phyloP scores from a whole-genome alignment of 2,888 invertebrate species.

The Conops quadrifasciatus region DNA sequence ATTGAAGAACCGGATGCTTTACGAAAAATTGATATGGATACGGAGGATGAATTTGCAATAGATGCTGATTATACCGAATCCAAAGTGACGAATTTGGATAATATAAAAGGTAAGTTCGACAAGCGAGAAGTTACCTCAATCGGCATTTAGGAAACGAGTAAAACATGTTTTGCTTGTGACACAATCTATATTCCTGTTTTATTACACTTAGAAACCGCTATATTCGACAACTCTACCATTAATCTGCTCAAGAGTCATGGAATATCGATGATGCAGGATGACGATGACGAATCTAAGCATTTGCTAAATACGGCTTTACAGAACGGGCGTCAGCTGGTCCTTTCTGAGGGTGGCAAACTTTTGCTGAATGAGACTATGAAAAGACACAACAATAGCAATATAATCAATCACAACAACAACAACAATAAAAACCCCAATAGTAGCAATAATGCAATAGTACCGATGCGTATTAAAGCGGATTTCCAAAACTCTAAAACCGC shows the following conservation, averaged over 20 bases:
- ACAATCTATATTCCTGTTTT: not conserved
- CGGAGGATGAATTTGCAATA: conserved; percentile 46
- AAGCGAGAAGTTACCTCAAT: too few species aligned
- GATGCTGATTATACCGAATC: conserved; percentile 43
- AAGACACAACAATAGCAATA: conserved; percentile 41
- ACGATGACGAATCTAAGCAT: conserved; percentile 75
- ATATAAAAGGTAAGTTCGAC: conserved; percentile 46
- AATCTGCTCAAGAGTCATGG: conserved; percentile 84
- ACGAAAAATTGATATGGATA: conserved; percentile 45
- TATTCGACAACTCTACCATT: conserved; percentile 62
- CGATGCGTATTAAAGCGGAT: conserved; percentile 41
- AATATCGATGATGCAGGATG: conserved; percentile 84
- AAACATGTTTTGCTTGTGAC: too few species aligned
- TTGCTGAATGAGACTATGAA: conserved; percentile 70
- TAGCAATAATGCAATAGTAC: conserved; percentile 40
- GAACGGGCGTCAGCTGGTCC: conserved; percentile 84
- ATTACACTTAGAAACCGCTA: conserved; percentile 50
- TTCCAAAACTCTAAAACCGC: conserved; percentile 18
- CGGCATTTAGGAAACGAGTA: too few species aligned
- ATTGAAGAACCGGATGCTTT: conserved; percentile 45
- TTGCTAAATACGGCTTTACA: conserved; percentile 83
- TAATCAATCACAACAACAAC: conserved; percentile 42
- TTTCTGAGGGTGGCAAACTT: conserved; percentile 84
- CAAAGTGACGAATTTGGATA: conserved; percentile 46
- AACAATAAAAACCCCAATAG: conserved; percentile 43